phyloP scores from a whole-genome alignment of 2,797 vertebrate species.

The Champsocephalus gunnari region DNA sequence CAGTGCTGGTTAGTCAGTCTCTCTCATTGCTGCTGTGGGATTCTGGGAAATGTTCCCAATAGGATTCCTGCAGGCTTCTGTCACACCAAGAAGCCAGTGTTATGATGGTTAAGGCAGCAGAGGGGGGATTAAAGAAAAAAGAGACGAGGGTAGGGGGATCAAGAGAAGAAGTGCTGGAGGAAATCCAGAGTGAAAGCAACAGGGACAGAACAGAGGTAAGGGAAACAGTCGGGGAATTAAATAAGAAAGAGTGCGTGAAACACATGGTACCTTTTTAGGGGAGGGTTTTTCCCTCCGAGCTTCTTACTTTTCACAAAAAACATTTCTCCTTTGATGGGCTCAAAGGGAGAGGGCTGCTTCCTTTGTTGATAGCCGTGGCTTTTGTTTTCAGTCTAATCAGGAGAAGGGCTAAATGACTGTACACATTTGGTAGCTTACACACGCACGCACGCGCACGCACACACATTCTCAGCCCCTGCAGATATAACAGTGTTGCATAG shows the following conservation, averaged over 20 bases:
- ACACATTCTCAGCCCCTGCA: not conserved
- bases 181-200: slow-evolving; percentile 33
- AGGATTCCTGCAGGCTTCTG: slow-evolving; percentile 38
- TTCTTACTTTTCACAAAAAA: slow-evolving; percentile 44
- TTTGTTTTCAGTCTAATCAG: slow-evolving; percentile 76
- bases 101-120: slow-evolving; percentile 24
- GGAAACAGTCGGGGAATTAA: slow-evolving; percentile 30
- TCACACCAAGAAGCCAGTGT: slow-evolving; percentile 32
- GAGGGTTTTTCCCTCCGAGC: slow-evolving; percentile 29
- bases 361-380: slow-evolving; percentile 68
- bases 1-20: slow-evolving; percentile 14
- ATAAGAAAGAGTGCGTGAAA: slow-evolving; percentile 34
- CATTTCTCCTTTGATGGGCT: slow-evolving; percentile 48
- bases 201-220: slow-evolving; percentile 24
- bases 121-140: slow-evolving; percentile 8
- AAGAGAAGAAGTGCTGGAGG: slow-evolving; percentile 26
- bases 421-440: slow-evolving; percentile 5
- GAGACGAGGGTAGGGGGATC: slow-evolving; percentile 19
- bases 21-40: slow-evolving; percentile 35
- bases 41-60: slow-evolving; percentile 37
- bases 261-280: slow-evolving; percentile 23
- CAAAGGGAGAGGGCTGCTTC: slow-evolving; percentile 63
- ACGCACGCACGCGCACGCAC: not conserved
- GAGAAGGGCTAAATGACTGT: slow-evolving; percentile 54
- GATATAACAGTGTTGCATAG: slow-evolving; percentile 1